Evolutionary conservation across 2,797 vertebrate genomes (phyloP).

Genomic region (Gallirallus australis): DNA sequence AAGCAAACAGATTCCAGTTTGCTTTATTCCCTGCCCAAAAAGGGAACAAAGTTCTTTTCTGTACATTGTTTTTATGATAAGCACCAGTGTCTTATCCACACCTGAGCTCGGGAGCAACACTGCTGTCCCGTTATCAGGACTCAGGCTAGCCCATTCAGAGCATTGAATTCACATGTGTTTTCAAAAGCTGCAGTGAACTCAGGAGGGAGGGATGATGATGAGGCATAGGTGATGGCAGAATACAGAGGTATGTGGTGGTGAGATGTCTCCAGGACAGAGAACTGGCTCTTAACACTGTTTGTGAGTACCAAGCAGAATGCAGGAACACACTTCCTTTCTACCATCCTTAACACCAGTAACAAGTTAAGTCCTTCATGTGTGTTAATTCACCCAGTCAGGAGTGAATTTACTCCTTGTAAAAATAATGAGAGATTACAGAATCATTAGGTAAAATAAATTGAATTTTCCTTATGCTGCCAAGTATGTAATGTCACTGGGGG

Average conservation of each 20-base stretch:
- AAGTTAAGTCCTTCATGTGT: not conserved
- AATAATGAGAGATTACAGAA: not conserved
- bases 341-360: not conserved
- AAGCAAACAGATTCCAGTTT: not conserved
- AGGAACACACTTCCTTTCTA: not conserved
- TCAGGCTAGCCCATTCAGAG: not conserved
- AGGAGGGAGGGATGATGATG: not conserved
- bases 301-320: not conserved
- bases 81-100: not conserved
- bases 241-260: not conserved
- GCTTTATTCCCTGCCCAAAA: not conserved
- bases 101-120: not conserved
- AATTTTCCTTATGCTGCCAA: not conserved
- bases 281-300: not conserved
- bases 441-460: not conserved
- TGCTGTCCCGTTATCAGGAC: not conserved
- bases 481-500: not conserved
- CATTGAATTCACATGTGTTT: not conserved
- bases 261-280: not conserved
- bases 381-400: not conserved
- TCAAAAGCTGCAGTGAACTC: not conserved
- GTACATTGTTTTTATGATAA: not conserved
- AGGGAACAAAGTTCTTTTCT: not conserved
- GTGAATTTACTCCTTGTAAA: not conserved
- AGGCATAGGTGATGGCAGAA: not conserved